These are phyloP conservation scores for Saturnia pavonia DNA, from an alignment of 2,888 invertebrate species.

Conservation along the genomic window DNA sequence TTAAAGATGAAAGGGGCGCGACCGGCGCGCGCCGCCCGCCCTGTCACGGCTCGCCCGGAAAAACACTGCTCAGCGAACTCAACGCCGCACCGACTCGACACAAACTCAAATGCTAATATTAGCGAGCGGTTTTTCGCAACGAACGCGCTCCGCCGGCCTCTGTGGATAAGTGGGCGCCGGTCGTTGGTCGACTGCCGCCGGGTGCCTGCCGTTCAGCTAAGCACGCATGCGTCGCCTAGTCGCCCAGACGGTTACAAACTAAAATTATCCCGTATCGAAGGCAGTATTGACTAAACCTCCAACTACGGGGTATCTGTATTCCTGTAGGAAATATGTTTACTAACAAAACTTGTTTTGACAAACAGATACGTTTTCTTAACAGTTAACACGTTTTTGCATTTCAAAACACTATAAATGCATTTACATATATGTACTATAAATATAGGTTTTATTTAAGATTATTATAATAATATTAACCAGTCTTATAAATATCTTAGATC, in stretches of 20 bases:
- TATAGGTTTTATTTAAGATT: neutral
- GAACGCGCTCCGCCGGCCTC: slow-evolving; percentile 55
- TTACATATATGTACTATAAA: neutral
- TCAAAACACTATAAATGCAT: neutral
- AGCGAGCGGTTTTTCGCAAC: slow-evolving; percentile 50
- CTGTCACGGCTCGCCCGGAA: slow-evolving; percentile 56
- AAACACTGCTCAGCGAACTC: slow-evolving; percentile 43
- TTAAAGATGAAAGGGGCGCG: slow-evolving; percentile 47
- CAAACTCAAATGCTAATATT: slow-evolving; percentile 54
- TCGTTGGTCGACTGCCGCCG: slow-evolving; percentile 33
- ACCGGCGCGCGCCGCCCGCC: slow-evolving; percentile 77
- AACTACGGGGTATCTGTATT: slow-evolving; percentile 14
- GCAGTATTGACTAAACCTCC: slow-evolving; percentile 58
- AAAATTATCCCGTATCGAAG: slow-evolving; percentile 41
- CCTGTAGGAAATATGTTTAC: slow-evolving; percentile 10
- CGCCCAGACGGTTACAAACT: slow-evolving; percentile 53
- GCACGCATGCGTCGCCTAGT: slow-evolving; percentile 58
- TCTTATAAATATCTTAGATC: neutral
- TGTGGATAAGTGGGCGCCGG: slow-evolving; percentile 45
- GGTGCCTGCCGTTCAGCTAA: slow-evolving; percentile 28
- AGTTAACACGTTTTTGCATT: neutral
- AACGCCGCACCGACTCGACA: slow-evolving; percentile 26
- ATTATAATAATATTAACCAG: too few relatives aligned
- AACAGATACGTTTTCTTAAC: neutral
- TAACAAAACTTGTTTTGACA: neutral